Base-by-base conservation (phyloP, 2,113 vertebrate species). In the Lagopus leucura region DNA sequence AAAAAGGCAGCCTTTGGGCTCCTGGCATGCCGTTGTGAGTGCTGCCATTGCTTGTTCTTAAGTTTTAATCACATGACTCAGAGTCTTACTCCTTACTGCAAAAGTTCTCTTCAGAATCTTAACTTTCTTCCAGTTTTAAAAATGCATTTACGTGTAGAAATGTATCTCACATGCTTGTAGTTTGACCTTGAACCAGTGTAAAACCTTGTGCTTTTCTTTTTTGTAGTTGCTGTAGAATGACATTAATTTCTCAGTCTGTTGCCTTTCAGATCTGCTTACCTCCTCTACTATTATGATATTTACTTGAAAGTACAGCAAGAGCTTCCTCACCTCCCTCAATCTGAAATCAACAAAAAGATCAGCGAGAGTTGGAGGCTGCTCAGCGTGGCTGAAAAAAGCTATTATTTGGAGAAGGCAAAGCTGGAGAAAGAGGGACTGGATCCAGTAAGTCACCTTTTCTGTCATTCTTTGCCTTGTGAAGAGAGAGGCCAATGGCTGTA, bases 311-410 rank as follows among this genome's bases (percentile, higher is more conserved):
- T 99, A 76, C 99, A 99, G 89, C 98, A 99, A 82, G 99, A 99
- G 92, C 98, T 98, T 17, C 99, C 98, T 1, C 98, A 99, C 89
- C 97, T 99, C 75, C 99, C 99, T 32, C 99, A 99, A 60, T 99
- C 99, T 34, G 99, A 99, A 97, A 99, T 99, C 96, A 99, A 99
- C 97, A 99, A 99, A 97, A 98, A 99, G 86, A 99, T 99, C 94
- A 99, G 99, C 19, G 99, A 99, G 97, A 99, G 98, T 82, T 99
- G 99, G 99, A 98, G 98, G 89, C 97, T 99, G 55, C 99, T 99
- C 70, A 99, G 98, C 8, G 99, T 99, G 61, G 98, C 99, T 10
- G 99, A 99, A 90, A 99, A 99, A 96, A 98, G 98, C 89, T 99
- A 98, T 95, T 99, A 99, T 83, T 96, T 99, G 97, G 99, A 99